Evolutionary conservation across 2,797 vertebrate species (phyloP).

Genomic region (Melanotaenia nigrans): DNA sequence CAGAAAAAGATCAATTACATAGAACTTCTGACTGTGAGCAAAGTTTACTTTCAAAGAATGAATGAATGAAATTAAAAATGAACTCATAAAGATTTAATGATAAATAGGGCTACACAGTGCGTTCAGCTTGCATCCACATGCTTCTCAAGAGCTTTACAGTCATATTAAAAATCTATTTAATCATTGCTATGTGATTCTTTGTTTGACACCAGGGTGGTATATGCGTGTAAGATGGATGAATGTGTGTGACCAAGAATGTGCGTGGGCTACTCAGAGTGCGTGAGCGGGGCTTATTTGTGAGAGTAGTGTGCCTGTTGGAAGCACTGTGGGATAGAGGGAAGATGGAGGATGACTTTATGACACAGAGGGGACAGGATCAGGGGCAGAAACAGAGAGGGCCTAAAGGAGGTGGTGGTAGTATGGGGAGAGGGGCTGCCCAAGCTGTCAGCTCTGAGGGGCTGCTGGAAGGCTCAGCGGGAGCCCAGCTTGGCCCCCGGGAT

Average conservation of each 20-base stretch:
- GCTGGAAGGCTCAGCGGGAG: conserved; percentile 85
- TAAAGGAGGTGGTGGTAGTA: conserved; percentile 57
- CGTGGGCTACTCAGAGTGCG: conserved; percentile 58
- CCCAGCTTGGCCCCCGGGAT: conserved; percentile 81
- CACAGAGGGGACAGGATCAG: conserved; percentile 70
- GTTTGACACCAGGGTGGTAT: conserved; percentile 25
- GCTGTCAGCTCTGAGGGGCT: conserved; percentile 83
- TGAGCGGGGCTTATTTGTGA: conserved; percentile 57
- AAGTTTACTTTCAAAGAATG: conserved; percentile 2
- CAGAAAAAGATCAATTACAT: background rate
- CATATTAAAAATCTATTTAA: conserved; percentile 29
- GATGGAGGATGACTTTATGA: conserved; percentile 80
- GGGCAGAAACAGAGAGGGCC: conserved; percentile 55
- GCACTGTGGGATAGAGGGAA: conserved; percentile 69
- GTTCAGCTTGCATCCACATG: conserved; percentile 3
- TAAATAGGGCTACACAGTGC: background rate
- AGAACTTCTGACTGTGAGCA: background rate
- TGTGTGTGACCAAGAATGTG: conserved; percentile 60
- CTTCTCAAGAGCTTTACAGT: conserved; percentile 8
- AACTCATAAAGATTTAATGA: background rate
- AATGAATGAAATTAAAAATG: background rate
- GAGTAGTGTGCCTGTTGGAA: conserved; percentile 62
- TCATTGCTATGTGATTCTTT: conserved; percentile 12
- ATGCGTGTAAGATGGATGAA: conserved; percentile 32
- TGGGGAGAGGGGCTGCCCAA: conserved; percentile 69